Evolutionary conservation across 2,888 invertebrate genomes (phyloP).

Genomic region (Encarsia formosa): DNA sequence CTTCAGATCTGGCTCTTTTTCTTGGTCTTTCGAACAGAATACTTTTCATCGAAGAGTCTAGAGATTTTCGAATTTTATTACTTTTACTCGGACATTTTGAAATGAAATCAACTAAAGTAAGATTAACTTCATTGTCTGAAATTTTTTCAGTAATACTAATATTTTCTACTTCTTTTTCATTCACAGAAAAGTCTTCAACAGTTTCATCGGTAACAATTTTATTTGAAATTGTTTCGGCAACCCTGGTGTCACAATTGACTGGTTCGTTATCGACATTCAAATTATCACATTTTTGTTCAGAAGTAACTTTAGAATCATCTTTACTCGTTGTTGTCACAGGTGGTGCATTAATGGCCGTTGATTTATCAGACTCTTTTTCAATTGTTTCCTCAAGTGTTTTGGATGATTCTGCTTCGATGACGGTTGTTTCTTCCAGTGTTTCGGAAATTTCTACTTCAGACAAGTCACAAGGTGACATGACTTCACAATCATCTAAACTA

Average conservation of each 20-base stretch:
- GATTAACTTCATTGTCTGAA: too few species aligned
- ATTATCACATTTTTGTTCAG: too few species aligned
- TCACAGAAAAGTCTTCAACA: not conserved
- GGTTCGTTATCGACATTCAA: too few species aligned
- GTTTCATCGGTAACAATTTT: not conserved
- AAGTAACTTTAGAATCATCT: too few species aligned
- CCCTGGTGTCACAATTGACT: too few species aligned
- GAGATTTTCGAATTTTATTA: slow-evolving; percentile 13
- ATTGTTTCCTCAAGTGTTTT: not conserved
- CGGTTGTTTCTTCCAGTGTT: not conserved
- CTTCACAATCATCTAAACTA: too few species aligned
- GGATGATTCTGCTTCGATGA: not conserved
- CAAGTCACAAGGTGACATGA: too few species aligned
- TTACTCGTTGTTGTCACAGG: too few species aligned
- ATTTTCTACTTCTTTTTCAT: not conserved
- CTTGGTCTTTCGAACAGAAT: slow-evolving; percentile 1
- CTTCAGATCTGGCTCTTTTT: slow-evolving; percentile 30
- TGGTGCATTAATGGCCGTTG: too few species aligned
- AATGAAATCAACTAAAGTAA: too few species aligned
- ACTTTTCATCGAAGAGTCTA: slow-evolving; percentile 9
- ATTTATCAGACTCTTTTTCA: not conserved
- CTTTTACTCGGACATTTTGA: slow-evolving; percentile 2
- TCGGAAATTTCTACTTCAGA: not conserved
- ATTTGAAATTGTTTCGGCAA: too few species aligned
- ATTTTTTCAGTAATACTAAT: not conserved